Base-by-base conservation (phyloP, 1,140 invertebrate genomes). In the Aphaenogaster rudis region DNA sequence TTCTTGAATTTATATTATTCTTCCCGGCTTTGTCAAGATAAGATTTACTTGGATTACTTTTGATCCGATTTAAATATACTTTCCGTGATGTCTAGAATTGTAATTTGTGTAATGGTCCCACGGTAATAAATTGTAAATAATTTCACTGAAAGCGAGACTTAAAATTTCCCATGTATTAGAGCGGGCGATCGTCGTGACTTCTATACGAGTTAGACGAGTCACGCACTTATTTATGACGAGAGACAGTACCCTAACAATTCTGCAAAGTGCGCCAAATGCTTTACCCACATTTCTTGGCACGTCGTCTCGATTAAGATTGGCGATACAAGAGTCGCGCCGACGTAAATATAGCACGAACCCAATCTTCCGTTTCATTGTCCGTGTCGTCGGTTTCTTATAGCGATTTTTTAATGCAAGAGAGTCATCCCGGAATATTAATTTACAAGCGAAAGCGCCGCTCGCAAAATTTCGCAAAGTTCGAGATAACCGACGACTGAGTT, bases 281-380 rank as follows among this genome's bases (percentile, higher is more conserved):
- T 84, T 76, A 84, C 28, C 80, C 80, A 76, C 80, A 84, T 74
- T 61, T 84, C 80, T 81, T 81, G 79, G 79, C 79, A 84, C 69
- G 54, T 76, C 69, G 69, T 74, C 67, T 61, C 80, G 28, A 45
- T 80, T 63, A 36, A 42, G 17, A 63, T 76, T 76, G 80, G 45
- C 59, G 80, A 76, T 84, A 84, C 69, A 63, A 84, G 52, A 82
- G 69, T 61, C 69, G 52, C 80, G 54, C 42, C 80, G 69, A 48
- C 42, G 33, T 76, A 84, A 84, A 84, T 84, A 84, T 84, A 84
- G 80, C 80, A 63, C n/a, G 28, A 61, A 76, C n/a, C 3, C 42
- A 74, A 84, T 84, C 57, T 74, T 72, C 28, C 36, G 42, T 64
- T 84, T 57, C 28, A 61, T 84, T 57, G 64, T 81, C 33, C 45